phyloP scores from a whole-genome alignment of 1,140 invertebrate species.

The Anadara kagoshimensis region DNA sequence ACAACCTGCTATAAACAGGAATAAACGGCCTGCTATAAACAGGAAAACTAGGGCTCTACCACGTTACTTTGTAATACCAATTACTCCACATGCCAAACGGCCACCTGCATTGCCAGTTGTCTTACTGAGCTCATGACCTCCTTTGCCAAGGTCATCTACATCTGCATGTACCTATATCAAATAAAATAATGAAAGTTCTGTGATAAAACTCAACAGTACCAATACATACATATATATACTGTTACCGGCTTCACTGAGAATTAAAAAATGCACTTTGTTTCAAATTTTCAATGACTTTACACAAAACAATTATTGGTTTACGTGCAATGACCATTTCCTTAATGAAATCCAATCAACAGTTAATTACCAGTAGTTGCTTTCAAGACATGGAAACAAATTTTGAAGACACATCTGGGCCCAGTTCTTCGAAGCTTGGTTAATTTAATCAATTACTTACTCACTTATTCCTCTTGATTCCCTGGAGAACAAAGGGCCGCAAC shows the following conservation, averaged over 20 bases:
- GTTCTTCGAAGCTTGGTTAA: no score
- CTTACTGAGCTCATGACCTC: conserved; percentile 94
- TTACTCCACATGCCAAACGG: conserved; percentile 96
- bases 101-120: conserved; percentile 98
- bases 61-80: conserved; percentile 81
- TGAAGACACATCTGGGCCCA: no score
- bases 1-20: background rate
- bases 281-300: background rate
- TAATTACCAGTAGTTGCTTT: no score
- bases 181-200: background rate
- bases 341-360: background rate
- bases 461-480: no score
- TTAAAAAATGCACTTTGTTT: background rate
- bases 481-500: no score
- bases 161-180: conserved; percentile 84
- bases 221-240: background rate
- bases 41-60: background rate
- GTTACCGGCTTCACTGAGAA: background rate
- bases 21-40: background rate
- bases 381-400: no score
- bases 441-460: no score
- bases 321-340: background rate
- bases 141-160: conserved; percentile 94
- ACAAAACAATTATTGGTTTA: background rate
- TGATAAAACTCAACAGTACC: background rate